A percentile compares a stretch with the other conserved stretches of the same genome.
phyloP scores from a whole-genome alignment of 2,113 vertebrate genomes.

The Platichthys flesus region DNA sequence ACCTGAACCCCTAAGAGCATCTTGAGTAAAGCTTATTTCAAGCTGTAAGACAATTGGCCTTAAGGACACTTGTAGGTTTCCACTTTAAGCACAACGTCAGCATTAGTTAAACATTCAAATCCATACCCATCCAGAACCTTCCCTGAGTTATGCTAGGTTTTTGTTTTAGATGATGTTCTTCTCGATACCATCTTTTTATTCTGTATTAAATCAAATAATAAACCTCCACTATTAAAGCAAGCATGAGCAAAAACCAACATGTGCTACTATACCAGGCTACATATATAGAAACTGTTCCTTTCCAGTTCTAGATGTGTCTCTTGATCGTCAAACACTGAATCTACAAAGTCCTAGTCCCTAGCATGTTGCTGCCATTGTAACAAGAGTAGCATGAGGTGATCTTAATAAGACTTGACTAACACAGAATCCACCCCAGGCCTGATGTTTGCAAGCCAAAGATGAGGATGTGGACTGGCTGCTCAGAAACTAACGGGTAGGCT shows the following conservation, averaged over 20 bases:
- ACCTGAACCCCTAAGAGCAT: conserved; percentile 21
- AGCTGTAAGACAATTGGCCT: conserved; percentile 16
- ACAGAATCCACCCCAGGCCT: neutral
- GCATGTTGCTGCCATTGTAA: neutral
- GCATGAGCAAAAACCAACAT: neutral
- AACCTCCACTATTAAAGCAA: no score
- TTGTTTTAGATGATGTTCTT: no score
- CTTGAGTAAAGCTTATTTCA: conserved; percentile 33
- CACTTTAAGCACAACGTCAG: neutral
- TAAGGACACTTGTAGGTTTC: no score
- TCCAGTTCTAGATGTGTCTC: neutral
- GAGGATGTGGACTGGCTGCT: neutral
- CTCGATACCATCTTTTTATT: no score
- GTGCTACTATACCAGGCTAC: neutral
- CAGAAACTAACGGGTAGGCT: neutral
- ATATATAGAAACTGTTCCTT: neutral
- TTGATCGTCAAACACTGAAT: neutral
- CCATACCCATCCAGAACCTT: neutral
- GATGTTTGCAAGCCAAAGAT: neutral
- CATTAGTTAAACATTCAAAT: neutral
- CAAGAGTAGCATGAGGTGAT: neutral
- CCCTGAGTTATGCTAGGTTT: no score
- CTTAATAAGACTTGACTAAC: neutral
- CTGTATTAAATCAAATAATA: no score
- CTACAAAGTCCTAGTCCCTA: neutral